Evolutionary conservation across 2,113 vertebrate species (phyloP).

Genomic region (Nyctibius bracteatus): DNA sequence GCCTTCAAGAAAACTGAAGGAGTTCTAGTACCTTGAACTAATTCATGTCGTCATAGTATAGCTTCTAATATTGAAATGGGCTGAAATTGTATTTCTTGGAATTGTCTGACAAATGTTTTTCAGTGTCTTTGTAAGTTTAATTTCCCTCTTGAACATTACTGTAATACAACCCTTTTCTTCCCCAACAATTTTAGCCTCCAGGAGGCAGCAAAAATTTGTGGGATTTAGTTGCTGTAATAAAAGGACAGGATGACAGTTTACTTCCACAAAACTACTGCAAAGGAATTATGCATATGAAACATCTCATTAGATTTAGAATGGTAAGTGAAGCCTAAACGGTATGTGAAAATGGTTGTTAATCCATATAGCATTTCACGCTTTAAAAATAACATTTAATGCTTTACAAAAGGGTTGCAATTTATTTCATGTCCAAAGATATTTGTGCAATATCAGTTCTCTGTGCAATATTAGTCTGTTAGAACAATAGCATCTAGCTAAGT

Average conservation of each 20-base stretch:
- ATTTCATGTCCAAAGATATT: background rate
- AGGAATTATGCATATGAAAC: conserved; percentile 96
- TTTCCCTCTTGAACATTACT: background rate
- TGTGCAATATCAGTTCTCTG: background rate
- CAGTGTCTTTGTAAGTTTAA: background rate
- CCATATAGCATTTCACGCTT: background rate
- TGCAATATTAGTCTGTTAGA: background rate
- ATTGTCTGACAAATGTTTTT: background rate
- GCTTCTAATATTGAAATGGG: background rate
- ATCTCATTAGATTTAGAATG: conserved; percentile 89
- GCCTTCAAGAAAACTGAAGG: background rate
- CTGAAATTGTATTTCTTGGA: background rate
- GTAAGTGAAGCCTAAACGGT: conserved; percentile 68
- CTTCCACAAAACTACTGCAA: conserved; percentile 90
- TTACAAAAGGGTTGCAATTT: background rate
- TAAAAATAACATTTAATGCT: background rate
- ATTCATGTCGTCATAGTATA: background rate
- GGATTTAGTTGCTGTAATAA: conserved; percentile 91
- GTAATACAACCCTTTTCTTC: background rate
- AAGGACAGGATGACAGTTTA: conserved; percentile 92
- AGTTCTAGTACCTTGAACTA: background rate
- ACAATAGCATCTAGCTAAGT: background rate
- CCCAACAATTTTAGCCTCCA: conserved; percentile 79
- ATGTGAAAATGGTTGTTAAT: background rate
- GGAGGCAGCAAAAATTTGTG: conserved; percentile 95